Base-by-base conservation (phyloP, 2,113 vertebrate species). In the Marmota monax region DNA sequence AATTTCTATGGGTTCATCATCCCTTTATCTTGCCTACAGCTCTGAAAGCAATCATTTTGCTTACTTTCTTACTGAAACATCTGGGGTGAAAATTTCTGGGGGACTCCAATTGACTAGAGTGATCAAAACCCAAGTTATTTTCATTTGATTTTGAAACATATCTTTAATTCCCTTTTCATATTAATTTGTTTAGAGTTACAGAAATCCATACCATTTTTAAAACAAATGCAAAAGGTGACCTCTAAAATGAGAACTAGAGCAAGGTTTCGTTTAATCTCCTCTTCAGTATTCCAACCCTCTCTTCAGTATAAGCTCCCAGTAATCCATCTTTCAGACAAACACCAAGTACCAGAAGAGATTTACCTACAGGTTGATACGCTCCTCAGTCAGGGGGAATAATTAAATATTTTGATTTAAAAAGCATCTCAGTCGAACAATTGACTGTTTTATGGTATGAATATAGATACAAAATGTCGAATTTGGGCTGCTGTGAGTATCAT, bases 351-450 rank as follows among this genome's bases (percentile, higher is more conserved):
- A 56, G 13, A 11, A 77, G 48, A 85, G 27, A 73, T 58, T 88
- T 48, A 45, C 32, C 48, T 65, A 23, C 37, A 56, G 37, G 69
- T 2, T 29, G 22, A 91, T 74, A 32, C 1, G 12, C 20, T 78
- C 6, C 48, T 89, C 69, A 4, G 2, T 56, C 70, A n/a, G 27
- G 5, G 7, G 12, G 53, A 80, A 96, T 95, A 93, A 95, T 89
- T 70, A 97, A 94, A 67, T 88, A 5, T 90, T 96, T 95, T 87
- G 2, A 95, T 87, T 96, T 94, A 63, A 96, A 94, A 95, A 39
- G 2, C 37, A 95, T 82, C 74, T 72, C 18, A 17, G 32, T 74
- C 88, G n/a, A 45, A 89, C 69, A 84, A 70, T 18, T 63, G 63
- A 51, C 42, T 91, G 11, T 56, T 65, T 76, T 76, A 67, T 48